phyloP scores from a whole-genome alignment of 2,113 vertebrate genomes.

The rabbit (Oryctolagus cuniculus) region DNA sequence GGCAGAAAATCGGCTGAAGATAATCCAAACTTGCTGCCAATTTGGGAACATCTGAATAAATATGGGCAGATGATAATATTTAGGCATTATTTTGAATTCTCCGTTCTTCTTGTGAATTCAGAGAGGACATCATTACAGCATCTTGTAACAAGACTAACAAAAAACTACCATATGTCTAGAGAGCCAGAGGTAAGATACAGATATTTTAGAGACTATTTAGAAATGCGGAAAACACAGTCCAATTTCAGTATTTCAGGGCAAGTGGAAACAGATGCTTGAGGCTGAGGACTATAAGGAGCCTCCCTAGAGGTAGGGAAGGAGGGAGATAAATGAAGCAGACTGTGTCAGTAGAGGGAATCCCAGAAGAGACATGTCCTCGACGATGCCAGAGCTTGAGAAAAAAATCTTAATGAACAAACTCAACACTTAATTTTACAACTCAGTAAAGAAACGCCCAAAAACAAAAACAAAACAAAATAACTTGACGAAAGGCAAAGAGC shows the following conservation, averaged over 20 bases:
- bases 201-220: background rate
- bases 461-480: background rate
- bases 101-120: background rate
- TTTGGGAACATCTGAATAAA: background rate
- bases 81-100: background rate
- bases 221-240: background rate
- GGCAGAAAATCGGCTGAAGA: background rate
- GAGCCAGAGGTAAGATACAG: background rate
- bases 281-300: background rate
- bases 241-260: background rate
- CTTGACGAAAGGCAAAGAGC: background rate
- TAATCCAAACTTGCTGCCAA: background rate
- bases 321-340: background rate
- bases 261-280: background rate
- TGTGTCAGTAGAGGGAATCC: background rate
- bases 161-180: constrained; percentile 8
- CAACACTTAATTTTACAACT: background rate
- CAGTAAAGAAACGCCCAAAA: background rate
- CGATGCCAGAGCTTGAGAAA: background rate
- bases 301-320: background rate
- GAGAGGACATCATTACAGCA: background rate
- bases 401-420: background rate
- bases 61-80: background rate
- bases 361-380: background rate
- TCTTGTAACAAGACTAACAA: background rate